Conservation (phyloP, 2,797 vertebrate species). For the Eulemur mongoz region DNA sequence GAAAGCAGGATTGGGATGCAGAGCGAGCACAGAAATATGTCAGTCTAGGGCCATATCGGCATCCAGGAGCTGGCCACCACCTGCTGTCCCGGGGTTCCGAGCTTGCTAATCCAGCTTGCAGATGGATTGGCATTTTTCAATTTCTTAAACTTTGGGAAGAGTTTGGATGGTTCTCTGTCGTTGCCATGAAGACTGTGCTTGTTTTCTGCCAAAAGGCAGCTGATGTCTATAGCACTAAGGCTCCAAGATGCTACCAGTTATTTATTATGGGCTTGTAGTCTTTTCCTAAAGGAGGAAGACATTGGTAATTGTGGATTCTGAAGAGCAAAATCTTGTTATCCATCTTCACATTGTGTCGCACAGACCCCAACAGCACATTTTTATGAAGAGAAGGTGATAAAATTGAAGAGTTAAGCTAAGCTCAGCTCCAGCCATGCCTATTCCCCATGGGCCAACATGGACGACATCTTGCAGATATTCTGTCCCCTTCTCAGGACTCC, state of each 20-base stretch:
- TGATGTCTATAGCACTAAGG: background rate
- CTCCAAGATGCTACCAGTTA: background rate
- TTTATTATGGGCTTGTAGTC: background rate
- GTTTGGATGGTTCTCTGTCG: background rate
- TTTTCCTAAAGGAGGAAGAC: background rate
- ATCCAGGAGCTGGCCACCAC: slow-evolving; percentile 2
- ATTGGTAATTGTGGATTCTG: background rate
- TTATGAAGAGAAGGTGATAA: background rate
- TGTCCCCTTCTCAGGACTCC: background rate
- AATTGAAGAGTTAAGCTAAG: background rate
- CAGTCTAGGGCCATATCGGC: background rate
- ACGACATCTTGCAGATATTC: background rate
- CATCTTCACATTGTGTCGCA: background rate
- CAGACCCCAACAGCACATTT: background rate
- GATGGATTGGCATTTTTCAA: slow-evolving; percentile 32
- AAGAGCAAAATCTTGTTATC: background rate
- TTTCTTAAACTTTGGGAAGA: background rate
- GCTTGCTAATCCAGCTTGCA: background rate
- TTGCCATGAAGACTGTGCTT: background rate
- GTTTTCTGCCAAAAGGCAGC: background rate
- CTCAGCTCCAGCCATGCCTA: background rate
- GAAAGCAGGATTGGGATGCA: background rate
- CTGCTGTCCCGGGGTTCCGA: background rate
- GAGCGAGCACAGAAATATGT: background rate
- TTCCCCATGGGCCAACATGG: rapidly evolving